These are phyloP conservation scores for Hetaerina titia DNA, from an alignment of 2,888 invertebrate genomes.

Conservation along the genomic window DNA sequence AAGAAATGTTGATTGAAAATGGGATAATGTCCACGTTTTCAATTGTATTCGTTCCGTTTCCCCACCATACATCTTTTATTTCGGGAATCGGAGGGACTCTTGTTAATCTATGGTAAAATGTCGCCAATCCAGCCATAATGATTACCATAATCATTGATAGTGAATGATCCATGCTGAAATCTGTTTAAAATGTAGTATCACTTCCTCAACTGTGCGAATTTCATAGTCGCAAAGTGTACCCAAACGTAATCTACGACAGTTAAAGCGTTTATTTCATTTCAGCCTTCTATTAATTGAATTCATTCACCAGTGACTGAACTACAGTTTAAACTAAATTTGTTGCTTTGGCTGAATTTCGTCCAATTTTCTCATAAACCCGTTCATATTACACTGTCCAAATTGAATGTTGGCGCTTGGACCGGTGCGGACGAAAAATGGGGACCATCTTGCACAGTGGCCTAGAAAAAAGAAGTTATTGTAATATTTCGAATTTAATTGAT, in stretches of 20 bases:
- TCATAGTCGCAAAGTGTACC: no score
- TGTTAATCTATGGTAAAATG: slow-evolving; percentile 65
- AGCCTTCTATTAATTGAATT: background rate
- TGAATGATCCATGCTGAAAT: background rate
- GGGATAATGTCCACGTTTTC: slow-evolving; percentile 54
- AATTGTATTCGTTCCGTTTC: slow-evolving; percentile 12
- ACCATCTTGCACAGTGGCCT: no score
- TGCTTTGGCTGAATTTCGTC: background rate
- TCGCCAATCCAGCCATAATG: background rate
- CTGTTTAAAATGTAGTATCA: background rate
- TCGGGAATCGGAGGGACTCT: slow-evolving; percentile 61
- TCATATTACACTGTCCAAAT: no score
- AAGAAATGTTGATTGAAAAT: slow-evolving; percentile 61
- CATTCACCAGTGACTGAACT: background rate
- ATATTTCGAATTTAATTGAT: no score
- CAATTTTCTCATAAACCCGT: background rate
- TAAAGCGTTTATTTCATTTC: background rate
- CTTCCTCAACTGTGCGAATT: background rate
- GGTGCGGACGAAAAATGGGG: no score
- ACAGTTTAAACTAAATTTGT: background rate
- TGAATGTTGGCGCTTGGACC: no score
- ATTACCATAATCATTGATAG: background rate
- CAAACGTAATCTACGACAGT: background rate
- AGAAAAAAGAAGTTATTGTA: no score
- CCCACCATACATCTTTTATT: slow-evolving; percentile 61